phyloP scores from a whole-genome alignment of 2,797 vertebrate genomes.

The Gymnoscopelus microlampas region DNA sequence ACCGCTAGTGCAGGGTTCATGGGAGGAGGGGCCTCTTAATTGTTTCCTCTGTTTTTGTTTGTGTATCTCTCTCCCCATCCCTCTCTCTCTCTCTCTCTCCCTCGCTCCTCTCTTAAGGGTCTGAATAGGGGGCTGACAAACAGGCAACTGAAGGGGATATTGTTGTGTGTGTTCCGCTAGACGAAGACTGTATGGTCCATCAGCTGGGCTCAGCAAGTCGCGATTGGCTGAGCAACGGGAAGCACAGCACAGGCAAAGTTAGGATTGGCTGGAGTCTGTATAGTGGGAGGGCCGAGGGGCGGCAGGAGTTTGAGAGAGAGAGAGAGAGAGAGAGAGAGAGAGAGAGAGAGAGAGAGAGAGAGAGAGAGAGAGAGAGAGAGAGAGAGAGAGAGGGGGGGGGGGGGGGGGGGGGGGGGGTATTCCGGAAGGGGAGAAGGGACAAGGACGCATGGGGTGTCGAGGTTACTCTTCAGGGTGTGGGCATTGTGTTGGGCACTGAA shows the following conservation, averaged over 20 bases:
- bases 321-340: conserved; percentile 35
- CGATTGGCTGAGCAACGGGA: conserved; percentile 64
- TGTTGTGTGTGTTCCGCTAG: conserved; percentile 76
- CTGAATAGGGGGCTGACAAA: conserved; percentile 81
- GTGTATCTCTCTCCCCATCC: conserved; percentile 35
- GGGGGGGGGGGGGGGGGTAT: conserved; percentile 38
- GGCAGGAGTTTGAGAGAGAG: conserved; percentile 19
- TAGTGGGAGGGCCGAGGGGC: conserved; percentile 43
- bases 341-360: conserved; percentile 40
- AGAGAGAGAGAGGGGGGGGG: conserved; percentile 20
- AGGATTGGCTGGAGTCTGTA: conserved; percentile 53
- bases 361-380: conserved; percentile 27
- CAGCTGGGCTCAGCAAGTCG: conserved; percentile 46
- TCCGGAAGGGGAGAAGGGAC: conserved; percentile 70
- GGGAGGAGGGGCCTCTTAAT: conserved; percentile 78
- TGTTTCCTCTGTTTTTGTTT: conserved; percentile 81
- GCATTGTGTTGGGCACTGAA: conserved; percentile 67
- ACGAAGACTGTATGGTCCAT: conserved; percentile 70
- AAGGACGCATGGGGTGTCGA: conserved; percentile 59
- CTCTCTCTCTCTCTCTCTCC: neutral
- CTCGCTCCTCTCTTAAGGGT: conserved; percentile 62
- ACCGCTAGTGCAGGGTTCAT: conserved; percentile 76
- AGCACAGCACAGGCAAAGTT: conserved; percentile 46
- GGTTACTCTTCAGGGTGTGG: conserved; percentile 69
- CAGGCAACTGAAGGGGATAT: conserved; percentile 81